These are phyloP conservation scores for Caenorhabditis parvicauda DNA, from an alignment of 2,888 invertebrate genomes.

Conservation along the genomic window DNA sequence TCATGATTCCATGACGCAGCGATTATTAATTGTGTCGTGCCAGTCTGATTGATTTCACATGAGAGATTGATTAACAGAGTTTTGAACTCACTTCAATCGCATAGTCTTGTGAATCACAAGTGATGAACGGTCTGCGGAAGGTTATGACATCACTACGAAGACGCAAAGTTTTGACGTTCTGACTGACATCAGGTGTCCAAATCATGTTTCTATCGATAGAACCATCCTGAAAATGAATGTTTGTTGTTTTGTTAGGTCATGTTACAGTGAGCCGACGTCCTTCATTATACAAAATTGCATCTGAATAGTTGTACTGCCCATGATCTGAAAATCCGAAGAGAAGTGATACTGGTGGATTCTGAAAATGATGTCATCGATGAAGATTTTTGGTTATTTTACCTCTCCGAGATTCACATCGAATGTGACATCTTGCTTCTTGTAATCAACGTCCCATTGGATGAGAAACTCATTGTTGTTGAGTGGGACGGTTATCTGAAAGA, in stretches of 20 bases:
- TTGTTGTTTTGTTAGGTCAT: neutral
- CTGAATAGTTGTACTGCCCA: constrained; percentile 48
- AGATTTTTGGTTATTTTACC: neutral
- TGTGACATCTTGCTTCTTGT: constrained; percentile 19
- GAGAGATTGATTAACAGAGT: neutral
- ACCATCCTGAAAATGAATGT: constrained; percentile 26
- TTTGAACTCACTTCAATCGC: constrained; percentile 44
- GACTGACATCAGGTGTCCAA: constrained; percentile 42
- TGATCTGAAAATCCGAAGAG: constrained; percentile 59
- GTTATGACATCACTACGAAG: constrained; percentile 18
- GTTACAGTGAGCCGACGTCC: neutral
- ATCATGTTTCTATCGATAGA: constrained; percentile 35
- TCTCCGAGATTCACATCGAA: constrained; percentile 29
- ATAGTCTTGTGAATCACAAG: constrained; percentile 59
- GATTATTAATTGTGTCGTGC: constrained; percentile 65
- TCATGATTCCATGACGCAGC: constrained; percentile 15
- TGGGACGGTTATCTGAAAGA: no score
- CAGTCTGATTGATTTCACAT: constrained; percentile 60
- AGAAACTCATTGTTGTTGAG: no score
- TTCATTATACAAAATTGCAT: constrained; percentile 38
- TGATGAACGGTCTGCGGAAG: constrained; percentile 47
- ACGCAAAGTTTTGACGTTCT: constrained; percentile 45
- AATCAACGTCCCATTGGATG: constrained; percentile 32
- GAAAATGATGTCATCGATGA: neutral
- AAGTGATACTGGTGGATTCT: constrained; percentile 25